Conservation (phyloP, 2,113 vertebrate species). For the Agelaius tricolor region DNA sequence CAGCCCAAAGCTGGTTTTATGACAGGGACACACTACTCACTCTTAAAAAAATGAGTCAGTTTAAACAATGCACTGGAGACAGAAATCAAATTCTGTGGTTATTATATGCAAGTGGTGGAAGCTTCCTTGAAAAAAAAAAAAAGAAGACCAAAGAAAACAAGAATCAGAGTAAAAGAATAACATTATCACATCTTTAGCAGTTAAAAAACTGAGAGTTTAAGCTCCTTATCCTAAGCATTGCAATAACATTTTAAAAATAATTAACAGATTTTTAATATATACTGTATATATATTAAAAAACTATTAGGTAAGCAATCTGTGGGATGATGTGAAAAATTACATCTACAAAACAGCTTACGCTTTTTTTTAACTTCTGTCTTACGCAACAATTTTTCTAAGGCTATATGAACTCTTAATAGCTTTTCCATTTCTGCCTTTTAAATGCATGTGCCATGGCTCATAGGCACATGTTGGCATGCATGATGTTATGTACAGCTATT, state of each 20-base stretch:
- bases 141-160: not conserved
- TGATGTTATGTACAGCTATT: not conserved
- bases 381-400: not conserved
- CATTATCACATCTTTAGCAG: not conserved
- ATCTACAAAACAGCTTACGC: not conserved
- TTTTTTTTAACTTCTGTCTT: not conserved
- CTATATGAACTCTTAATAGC: not conserved
- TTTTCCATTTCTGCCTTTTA: not conserved
- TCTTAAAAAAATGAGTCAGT: not conserved
- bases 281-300: not conserved
- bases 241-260: not conserved
- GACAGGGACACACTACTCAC: not conserved
- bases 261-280: not conserved
- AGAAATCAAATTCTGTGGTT: not conserved
- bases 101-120: not conserved
- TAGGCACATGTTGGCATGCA: not conserved
- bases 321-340: not conserved
- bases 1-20: not conserved
- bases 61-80: not conserved
- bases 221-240: not conserved
- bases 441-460: not conserved
- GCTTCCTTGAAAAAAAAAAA: not conserved
- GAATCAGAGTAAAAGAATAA: not conserved
- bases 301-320: not conserved
- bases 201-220: not conserved